Base-by-base conservation (phyloP, 2,797 vertebrate species). In the Protosalanx chinensis region DNA sequence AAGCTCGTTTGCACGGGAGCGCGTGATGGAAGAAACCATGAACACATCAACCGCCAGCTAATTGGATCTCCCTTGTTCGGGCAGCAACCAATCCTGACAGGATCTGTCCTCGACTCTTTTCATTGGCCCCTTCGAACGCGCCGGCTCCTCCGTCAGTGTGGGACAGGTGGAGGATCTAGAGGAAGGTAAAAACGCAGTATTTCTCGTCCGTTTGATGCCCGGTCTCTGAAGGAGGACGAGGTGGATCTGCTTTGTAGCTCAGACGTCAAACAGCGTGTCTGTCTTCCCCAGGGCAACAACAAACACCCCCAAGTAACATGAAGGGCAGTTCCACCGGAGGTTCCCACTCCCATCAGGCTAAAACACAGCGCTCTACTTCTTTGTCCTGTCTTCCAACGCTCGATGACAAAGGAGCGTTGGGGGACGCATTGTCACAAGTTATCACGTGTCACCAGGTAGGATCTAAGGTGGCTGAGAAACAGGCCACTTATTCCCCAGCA, bases 281-380 rank as follows among this genome's bases (percentile, higher is more conserved):
- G 62, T 84, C 73, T 84, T 73, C 10, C 29, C 76, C 74, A 82
- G 84, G 76, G 80, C 79, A 77, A 65, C 78, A 71, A 65, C 73
- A 76, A 86, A 85, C 85, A 80, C 83, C 85, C 81, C 30, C 10
- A 10, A 69, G 85, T 61, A 58, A 73, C 78, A 86, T 81, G 82
- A 86, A 86, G 85, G 32, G 61, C 72, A 81, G 79, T 78, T 85
- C 79, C 80, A 75, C 80, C 82, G 82, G 80, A 85, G 82, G 84
- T 87, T 87, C 84, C 80, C 83, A 81, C 63, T 82, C 79, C 82
- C 81, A 86, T 84, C 79, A 86, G 75, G 76, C 76, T 79, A n/a
- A n/a, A 79, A 85, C 83, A 84, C 85, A 77, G 68, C 59, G 10
- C 51, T 1, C 6, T 41, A n/a, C 66, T 69, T 83, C 66, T 71